phyloP scores from a whole-genome alignment of 2,888 invertebrate genomes.

The Calliphora vomitoria region DNA sequence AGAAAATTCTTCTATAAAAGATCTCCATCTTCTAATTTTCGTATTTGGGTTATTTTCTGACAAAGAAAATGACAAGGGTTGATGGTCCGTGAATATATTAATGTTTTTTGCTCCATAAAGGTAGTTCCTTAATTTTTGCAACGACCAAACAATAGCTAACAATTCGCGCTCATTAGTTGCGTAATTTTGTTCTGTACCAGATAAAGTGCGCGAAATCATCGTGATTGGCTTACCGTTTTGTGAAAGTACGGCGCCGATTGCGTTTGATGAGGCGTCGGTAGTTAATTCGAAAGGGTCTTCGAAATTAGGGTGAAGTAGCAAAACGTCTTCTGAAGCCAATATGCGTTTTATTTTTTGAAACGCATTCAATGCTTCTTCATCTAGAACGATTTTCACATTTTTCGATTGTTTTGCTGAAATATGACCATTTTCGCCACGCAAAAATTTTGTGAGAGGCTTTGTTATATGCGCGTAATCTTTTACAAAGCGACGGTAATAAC shows the following conservation, averaged over 20 bases:
- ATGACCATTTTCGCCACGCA: constrained; percentile 68
- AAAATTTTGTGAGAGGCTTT: constrained; percentile 56
- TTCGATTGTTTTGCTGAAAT: constrained; percentile 43
- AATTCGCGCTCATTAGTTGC: constrained; percentile 4
- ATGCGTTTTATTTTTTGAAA: constrained; percentile 24
- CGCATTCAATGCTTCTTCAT: constrained; percentile 26
- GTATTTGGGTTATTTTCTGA: constrained; percentile 38
- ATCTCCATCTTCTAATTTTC: constrained; percentile 20
- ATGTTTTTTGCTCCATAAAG: constrained; percentile 34
- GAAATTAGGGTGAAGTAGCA: constrained; percentile 59
- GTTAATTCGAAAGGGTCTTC: constrained; percentile 71
- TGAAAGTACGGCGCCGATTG: constrained; percentile 56
- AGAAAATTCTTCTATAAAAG: constrained; percentile 30
- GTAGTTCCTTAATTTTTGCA: constrained; percentile 43
- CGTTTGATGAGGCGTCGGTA: constrained; percentile 54
- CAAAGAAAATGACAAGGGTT: constrained; percentile 33
- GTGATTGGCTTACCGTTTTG: constrained; percentile 55
- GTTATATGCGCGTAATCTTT: constrained; percentile 49
- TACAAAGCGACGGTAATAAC: constrained; percentile 53
- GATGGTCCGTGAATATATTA: constrained; percentile 52
- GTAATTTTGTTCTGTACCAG: constrained; percentile 24
- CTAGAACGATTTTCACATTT: constrained; percentile 35
- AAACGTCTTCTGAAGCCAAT: constrained; percentile 37
- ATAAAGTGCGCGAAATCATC: constrained; percentile 56
- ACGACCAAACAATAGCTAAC: background rate